phyloP scores from a whole-genome alignment of 2,113 vertebrate species.

The Noturus placidus region DNA sequence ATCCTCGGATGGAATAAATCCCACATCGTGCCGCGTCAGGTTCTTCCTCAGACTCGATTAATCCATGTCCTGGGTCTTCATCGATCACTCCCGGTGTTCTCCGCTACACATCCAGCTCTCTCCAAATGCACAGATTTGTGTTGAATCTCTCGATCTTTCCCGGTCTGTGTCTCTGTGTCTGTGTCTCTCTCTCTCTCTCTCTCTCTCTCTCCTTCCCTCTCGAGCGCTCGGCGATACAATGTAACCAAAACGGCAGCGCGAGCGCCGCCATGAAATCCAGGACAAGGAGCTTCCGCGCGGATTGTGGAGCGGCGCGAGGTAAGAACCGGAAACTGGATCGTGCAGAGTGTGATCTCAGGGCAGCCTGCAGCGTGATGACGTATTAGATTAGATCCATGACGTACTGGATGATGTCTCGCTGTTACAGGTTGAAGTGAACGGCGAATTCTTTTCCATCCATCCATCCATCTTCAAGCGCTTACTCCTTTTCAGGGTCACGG shows the following conservation, averaged over 20 bases:
- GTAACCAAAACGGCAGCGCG: slow-evolving; percentile 69
- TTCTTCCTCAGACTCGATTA: neutral
- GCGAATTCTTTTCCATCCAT: too few species aligned
- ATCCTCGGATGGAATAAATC: slow-evolving; percentile 61
- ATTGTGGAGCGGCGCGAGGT: slow-evolving; percentile 47
- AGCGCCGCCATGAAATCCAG: slow-evolving; percentile 64
- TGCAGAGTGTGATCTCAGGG: neutral
- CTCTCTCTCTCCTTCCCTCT: slow-evolving; percentile 23
- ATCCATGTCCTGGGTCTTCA: neutral
- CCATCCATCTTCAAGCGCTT: too few species aligned
- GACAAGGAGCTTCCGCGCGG: slow-evolving; percentile 57
- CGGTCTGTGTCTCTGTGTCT: too few species aligned
- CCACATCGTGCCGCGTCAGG: slow-evolving; percentile 51
- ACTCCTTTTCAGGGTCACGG: too few species aligned
- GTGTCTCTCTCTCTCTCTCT: too few species aligned
- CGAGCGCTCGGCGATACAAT: slow-evolving; percentile 72
- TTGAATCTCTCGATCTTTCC: neutral
- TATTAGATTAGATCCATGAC: too few species aligned
- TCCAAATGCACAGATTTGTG: neutral
- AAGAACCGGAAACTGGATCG: slow-evolving; percentile 69
- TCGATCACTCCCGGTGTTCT: too few species aligned
- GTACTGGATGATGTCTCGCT: too few species aligned
- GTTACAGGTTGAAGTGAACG: too few species aligned
- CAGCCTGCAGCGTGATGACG: too few species aligned
- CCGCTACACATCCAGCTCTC: neutral